phyloP scores from a whole-genome alignment of 2,888 invertebrate genomes.

The Orthosia gothica region DNA sequence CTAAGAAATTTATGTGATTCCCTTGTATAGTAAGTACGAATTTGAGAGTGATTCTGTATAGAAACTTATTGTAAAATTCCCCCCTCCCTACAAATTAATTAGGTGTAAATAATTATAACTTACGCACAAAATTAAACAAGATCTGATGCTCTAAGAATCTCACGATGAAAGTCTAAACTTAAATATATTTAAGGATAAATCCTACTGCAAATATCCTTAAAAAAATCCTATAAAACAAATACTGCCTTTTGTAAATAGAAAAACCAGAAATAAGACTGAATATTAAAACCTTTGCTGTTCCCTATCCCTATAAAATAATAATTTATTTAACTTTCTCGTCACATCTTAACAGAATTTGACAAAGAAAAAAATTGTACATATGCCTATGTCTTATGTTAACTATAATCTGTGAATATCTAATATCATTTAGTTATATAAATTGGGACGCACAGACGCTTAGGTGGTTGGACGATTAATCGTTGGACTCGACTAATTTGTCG shows the following conservation, averaged over 20 bases:
- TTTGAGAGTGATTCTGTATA: not conserved
- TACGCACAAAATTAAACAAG: constrained; percentile 49
- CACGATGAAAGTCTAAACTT: not conserved
- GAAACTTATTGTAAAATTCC: not conserved
- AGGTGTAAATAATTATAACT: constrained; percentile 34
- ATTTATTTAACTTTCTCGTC: constrained; percentile 52
- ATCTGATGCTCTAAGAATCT: constrained; percentile 53
- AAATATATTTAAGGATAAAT: not conserved
- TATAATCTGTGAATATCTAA: constrained; percentile 75
- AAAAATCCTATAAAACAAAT: constrained; percentile 15
- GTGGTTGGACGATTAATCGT: constrained; percentile 17
- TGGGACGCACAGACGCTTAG: constrained; percentile 41
- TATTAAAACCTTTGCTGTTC: constrained; percentile 38
- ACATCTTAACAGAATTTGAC: constrained; percentile 52
- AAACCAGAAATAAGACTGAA: constrained; percentile 56
- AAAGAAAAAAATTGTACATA: constrained; percentile 63
- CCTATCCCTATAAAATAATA: constrained; percentile 10
- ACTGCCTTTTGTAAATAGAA: constrained; percentile 57
- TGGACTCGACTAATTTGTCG: constrained; percentile 2
- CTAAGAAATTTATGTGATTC: constrained; percentile 13
- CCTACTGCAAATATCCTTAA: constrained; percentile 1
- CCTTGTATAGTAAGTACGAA: not conserved
- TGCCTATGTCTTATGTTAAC: constrained; percentile 57
- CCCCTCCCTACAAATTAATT: not conserved
- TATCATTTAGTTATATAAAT: constrained; percentile 70